phyloP scores from a whole-genome alignment of 1,140 invertebrate genomes.

The Caerostris extrusa region DNA sequence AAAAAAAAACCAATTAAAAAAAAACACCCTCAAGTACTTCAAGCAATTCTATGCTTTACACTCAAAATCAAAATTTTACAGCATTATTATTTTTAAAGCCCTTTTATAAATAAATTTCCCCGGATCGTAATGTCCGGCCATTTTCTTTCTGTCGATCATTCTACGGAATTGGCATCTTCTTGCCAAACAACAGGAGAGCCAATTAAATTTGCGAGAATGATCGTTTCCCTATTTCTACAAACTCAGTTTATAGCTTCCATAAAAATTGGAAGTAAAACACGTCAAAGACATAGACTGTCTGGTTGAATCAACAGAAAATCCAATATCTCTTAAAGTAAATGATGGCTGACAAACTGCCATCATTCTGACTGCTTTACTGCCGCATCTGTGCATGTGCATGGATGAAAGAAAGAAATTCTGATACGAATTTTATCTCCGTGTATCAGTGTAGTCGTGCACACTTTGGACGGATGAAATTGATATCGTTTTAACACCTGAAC shows the following conservation, averaged over 20 bases:
- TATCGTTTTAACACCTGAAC: background rate
- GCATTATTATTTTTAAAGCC: too few relatives aligned
- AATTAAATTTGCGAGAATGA: background rate
- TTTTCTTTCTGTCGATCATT: too few relatives aligned
- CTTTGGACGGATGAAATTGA: background rate
- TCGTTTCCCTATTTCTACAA: background rate
- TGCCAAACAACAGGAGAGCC: background rate
- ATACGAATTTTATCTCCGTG: background rate
- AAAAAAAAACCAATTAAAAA: too few relatives aligned
- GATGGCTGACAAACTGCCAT: background rate
- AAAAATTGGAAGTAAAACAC: background rate
- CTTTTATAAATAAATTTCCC: too few relatives aligned
- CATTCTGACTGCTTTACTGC: background rate
- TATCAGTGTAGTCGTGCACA: background rate
- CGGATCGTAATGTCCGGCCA: too few relatives aligned
- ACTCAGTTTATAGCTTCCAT: background rate
- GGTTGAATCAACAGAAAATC: background rate
- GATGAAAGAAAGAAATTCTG: background rate
- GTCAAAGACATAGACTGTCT: background rate
- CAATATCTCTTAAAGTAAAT: background rate
- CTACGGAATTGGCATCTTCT: background rate
- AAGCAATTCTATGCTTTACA: too few relatives aligned
- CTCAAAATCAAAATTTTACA: too few relatives aligned
- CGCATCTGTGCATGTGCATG: background rate
- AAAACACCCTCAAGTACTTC: too few relatives aligned